Base-by-base conservation (phyloP, 1,140 invertebrate species). In the Drosophila kohkoa region DNA sequence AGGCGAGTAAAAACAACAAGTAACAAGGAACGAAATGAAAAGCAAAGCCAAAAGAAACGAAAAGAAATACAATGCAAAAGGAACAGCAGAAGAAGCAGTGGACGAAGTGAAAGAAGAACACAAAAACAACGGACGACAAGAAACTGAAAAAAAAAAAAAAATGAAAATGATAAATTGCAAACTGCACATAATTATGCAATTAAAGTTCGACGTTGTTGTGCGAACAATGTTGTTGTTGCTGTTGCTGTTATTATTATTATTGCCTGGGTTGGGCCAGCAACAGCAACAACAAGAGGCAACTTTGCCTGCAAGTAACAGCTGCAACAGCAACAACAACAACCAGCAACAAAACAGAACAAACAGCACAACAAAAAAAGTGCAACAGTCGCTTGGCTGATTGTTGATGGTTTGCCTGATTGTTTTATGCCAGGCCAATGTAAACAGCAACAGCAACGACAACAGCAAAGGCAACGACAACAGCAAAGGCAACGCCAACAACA, bases 101-200 rank as follows among this genome's bases (percentile, higher is more conserved):
- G 0, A 15, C 15, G 15, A 48, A 20, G 46, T 5, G 7, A 13
- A 58, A 51, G 54, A 71, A 76, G 52, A 76, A 76, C 58, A 41
- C 30, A 28, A 20, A 28, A 25, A 75, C 69, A 75, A 73, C 71
- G 74, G 74, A 62, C 68, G 80, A 75, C 74, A 81, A 91, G 80
- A 90, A 82, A 75, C 3, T 25, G 82, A 6, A 32, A 32, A 35
- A 7, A 35, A 35, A 38, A 91, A 38, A 91, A 91, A 92, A 92
- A 86, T 90, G 90, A 89, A 92, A 92, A 92, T 92, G 90, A 92
- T 92, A 92, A 92, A 92, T 91, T 92, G 90, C 90, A 79, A 92
- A 87, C 88, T 92, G 86, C 87, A 89, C 87, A 92, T 92, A 92
- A 92, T 92, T 92, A 92, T 92, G 90, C 90, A 92, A 92, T 92